Evolutionary conservation across 2,888 invertebrate genomes (phyloP).

Genomic region (Acronicta leporina): DNA sequence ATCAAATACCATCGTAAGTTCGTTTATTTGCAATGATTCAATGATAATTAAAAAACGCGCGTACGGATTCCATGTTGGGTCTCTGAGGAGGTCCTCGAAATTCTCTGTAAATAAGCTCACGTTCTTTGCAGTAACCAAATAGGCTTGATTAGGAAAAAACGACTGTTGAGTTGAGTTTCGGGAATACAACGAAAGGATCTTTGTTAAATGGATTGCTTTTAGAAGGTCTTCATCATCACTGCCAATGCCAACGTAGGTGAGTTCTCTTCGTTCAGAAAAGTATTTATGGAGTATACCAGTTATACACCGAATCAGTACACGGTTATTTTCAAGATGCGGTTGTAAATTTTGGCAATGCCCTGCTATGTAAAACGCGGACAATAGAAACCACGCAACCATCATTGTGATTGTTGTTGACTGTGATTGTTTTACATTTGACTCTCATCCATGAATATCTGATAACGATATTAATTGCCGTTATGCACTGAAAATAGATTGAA

Average conservation of each 20-base stretch:
- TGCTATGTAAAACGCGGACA: conserved; percentile 14
- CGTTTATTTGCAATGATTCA: conserved; percentile 33
- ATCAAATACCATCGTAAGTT: conserved; percentile 64
- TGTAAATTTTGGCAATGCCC: conserved; percentile 24
- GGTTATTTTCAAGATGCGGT: conserved; percentile 4
- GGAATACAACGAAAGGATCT: conserved; percentile 21
- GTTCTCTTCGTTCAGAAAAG: conserved; percentile 29
- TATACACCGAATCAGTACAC: conserved; percentile 28
- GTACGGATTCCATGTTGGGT: conserved; percentile 67
- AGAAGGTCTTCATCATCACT: conserved; percentile 23
- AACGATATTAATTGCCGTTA: conserved; percentile 17
- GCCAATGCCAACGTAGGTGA: conserved; percentile 42
- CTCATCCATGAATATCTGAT: conserved; percentile 12
- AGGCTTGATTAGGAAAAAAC: conserved; percentile 47
- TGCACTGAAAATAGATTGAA: conserved; percentile 7
- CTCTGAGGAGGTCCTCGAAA: conserved; percentile 50
- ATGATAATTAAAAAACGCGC: conserved; percentile 65
- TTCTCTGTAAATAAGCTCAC: conserved; percentile 45
- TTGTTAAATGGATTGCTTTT: conserved; percentile 25
- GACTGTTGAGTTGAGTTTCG: conserved; percentile 18
- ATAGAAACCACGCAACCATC: conserved; percentile 30
- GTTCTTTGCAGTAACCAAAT: conserved; percentile 56
- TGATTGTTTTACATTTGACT: conserved; percentile 7
- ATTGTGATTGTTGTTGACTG: conserved; percentile 25
- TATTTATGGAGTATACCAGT: conserved; percentile 31